A percentile compares a stretch with the other conserved stretches of the same genome.
These are phyloP conservation scores for Paratrypauchen microcephalus DNA, from an alignment of 2,797 vertebrate species.

Conservation along the genomic window DNA sequence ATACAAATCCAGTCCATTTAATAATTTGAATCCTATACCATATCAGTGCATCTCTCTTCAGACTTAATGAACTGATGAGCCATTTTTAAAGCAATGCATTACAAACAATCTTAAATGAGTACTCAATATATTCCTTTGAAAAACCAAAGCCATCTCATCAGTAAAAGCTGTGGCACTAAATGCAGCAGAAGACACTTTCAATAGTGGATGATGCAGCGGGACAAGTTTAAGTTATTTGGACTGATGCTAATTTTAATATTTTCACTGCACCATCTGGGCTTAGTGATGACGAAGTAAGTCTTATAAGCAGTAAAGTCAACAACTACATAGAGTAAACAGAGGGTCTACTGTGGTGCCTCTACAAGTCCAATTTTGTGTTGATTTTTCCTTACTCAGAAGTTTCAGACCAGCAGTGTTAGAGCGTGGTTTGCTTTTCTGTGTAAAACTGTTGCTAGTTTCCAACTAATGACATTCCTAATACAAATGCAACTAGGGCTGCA, in stretches of 20 bases:
- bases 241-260: not conserved
- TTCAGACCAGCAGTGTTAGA: too few relatives aligned
- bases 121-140: not conserved
- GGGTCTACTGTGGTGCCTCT: not conserved
- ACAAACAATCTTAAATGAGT: not conserved
- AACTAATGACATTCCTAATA: too few relatives aligned
- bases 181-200: not conserved
- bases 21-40: too few relatives aligned
- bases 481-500: too few relatives aligned
- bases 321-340: not conserved
- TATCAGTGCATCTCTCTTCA: too few relatives aligned
- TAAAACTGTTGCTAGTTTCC: too few relatives aligned
- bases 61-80: not conserved
- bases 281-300: not conserved
- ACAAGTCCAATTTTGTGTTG: too few relatives aligned
- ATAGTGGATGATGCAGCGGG: not conserved
- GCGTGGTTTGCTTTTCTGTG: too few relatives aligned
- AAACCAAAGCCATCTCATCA: not conserved
- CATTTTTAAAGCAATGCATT: not conserved
- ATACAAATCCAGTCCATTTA: too few relatives aligned
- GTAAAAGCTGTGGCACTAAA: not conserved
- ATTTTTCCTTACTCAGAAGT: too few relatives aligned
- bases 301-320: not conserved
- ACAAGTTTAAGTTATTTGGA: not conserved
- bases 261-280: slow-evolving; percentile 3